Evolutionary conservation across 2,113 vertebrate species (phyloP), one percentile per base, ranked within the genome.

Genomic region (Peucedramus taeniatus): DNA sequence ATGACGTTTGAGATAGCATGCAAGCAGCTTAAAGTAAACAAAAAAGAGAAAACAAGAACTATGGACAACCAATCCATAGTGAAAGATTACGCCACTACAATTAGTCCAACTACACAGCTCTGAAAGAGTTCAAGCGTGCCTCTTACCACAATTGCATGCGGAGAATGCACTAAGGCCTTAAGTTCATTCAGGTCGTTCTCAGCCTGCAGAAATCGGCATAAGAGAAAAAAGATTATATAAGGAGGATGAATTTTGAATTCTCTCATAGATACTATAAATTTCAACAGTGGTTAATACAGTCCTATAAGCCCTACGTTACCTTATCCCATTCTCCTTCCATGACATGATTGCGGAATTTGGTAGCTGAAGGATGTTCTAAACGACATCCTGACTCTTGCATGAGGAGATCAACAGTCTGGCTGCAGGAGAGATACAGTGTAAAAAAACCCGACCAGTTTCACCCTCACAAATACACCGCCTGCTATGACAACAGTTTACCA

Each of bases 261-360:
- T 92, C 96, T 95, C 83, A 82, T 13, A 96, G 79, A 95, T 92
- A 93, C 88, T 83, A 80, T 86, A 95, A 96, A 93, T 94, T 95
- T 96, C 97, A 92, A 97, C 96, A 97, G 97, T 93, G 97, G 96
- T 97, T 97, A 95, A 97, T 96, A 97, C 96, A 97, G 97, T 97
- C 97, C 97, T 97, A 96, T 91, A 93, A 95, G 95, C 97, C 98
- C 97, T 97, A 97, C 96, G 97, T 98, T 98, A 99, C 99, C 99
- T 99, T 99, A 98, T 99, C 99, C 99, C 99, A 99, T 98, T 99
- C 99, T 97, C 99, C 99, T 97, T 99, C 99, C 99, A 99, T 99
- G 97, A 99, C 99, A 98, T 99, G 99, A 98, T 99, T 99, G 97
- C 99, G 99, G 98, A 99, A 99, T 98, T 99, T 99, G 97, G 99